phyloP scores from a whole-genome alignment of 2,113 vertebrate genomes.

The Oncorhynchus gorbuscha region DNA sequence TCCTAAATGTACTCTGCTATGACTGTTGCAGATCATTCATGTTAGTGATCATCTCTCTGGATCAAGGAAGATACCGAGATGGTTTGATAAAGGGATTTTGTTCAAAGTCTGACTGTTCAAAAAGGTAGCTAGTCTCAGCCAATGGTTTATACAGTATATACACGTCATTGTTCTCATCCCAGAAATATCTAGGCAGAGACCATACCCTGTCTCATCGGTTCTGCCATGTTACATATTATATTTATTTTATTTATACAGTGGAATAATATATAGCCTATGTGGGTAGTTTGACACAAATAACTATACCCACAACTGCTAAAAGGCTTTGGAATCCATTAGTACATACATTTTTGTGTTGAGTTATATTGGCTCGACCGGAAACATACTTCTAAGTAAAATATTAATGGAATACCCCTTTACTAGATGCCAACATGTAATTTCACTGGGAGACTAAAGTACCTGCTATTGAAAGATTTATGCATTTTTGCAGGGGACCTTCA shows the following conservation, averaged over 20 bases:
- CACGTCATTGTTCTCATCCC: too few species aligned
- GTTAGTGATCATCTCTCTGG: too few species aligned
- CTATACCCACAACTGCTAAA: constrained; percentile 1
- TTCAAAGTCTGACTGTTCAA: too few species aligned
- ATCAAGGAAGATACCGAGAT: too few species aligned
- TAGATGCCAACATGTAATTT: constrained; percentile 37
- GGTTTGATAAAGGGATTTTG: too few species aligned
- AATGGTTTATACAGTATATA: too few species aligned
- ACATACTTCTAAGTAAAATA: constrained; percentile 49
- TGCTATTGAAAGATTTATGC: constrained; percentile 58
- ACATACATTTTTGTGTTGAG: constrained; percentile 28
- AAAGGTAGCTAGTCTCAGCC: too few species aligned
- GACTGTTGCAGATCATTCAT: too few species aligned
- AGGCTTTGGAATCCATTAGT: constrained; percentile 13
- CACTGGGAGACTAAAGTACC: constrained; percentile 34
- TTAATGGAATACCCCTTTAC: constrained; percentile 34
- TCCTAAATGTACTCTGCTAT: too few species aligned
- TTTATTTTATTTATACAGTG: background rate
- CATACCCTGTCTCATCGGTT: too few species aligned
- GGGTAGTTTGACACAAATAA: background rate
- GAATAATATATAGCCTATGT: background rate
- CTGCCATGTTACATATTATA: background rate
- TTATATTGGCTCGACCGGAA: constrained; percentile 41
- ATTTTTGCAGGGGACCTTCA: constrained; percentile 18
- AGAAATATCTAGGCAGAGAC: too few species aligned